Conservation (phyloP, 2,113 vertebrate genomes). For the Poeciliopsis turrubarensis region DNA sequence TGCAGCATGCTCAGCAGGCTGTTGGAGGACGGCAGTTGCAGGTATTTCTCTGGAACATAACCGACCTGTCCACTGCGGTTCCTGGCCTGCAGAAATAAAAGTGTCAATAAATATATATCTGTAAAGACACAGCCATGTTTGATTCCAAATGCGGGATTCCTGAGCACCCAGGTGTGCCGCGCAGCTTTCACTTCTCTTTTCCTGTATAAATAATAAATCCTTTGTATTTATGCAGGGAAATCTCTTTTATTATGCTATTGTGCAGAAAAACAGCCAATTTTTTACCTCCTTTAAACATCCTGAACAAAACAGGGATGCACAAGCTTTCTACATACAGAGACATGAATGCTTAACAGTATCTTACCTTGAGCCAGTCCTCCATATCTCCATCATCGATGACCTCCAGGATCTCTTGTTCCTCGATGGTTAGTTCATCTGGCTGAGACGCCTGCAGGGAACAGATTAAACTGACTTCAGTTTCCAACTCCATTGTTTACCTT, state of each 20-base stretch:
- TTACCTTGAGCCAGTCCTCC: slow-evolving; percentile 99
- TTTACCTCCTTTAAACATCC: not conserved
- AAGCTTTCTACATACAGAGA: not conserved
- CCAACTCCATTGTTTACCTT: no score
- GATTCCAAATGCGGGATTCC: not conserved
- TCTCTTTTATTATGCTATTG: no score
- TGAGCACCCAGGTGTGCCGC: no score
- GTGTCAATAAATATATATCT: not conserved
- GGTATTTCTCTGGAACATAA: slow-evolving; percentile 97
- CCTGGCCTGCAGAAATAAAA: slow-evolving; percentile 82
- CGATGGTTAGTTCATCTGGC: slow-evolving; percentile 96
- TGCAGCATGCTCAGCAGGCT: slow-evolving; percentile 97
- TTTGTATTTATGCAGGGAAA: no score
- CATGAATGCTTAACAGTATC: not conserved
- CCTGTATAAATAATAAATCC: no score
- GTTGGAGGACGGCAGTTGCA: slow-evolving; percentile 95
- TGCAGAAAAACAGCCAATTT: no score
- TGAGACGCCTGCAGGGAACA: slow-evolving; percentile 86
- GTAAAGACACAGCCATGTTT: not conserved
- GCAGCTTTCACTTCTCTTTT: no score
- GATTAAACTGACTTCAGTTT: not conserved
- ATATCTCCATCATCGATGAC: slow-evolving; percentile 99
- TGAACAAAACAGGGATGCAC: no score
- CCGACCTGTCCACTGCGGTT: slow-evolving; percentile 93
- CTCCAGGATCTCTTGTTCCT: slow-evolving; percentile 95